phyloP scores from a whole-genome alignment of 2,113 vertebrate species.

The Rhegmatorhina hoffmannsi region DNA sequence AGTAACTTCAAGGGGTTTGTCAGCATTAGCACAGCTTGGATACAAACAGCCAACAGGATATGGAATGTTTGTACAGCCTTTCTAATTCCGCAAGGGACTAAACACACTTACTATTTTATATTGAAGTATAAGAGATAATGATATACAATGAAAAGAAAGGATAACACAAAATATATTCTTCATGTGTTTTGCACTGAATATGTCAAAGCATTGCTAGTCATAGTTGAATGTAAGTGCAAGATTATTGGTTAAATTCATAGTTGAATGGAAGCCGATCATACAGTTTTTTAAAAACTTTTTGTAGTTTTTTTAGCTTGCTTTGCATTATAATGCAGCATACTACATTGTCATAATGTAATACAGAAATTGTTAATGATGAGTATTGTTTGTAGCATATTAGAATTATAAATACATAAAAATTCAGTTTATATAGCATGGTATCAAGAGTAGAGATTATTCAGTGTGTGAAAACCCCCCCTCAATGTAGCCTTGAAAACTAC shows the following conservation, averaged over 20 bases:
- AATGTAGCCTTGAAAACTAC: not conserved
- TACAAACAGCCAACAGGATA: conserved; percentile 4
- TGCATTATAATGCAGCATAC: not conserved
- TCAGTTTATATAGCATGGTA: not conserved
- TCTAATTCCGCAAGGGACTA: not conserved
- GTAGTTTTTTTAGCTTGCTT: not conserved
- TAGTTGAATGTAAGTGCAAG: not conserved
- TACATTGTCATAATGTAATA: not conserved
- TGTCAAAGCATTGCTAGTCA: not conserved
- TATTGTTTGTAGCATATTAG: not conserved
- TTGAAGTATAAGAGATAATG: not conserved
- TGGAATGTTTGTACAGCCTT: conserved; percentile 33
- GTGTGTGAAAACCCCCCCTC: not conserved
- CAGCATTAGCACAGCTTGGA: conserved; percentile 26
- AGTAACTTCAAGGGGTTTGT: conserved; percentile 18
- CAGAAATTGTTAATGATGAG: not conserved
- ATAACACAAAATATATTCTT: not conserved
- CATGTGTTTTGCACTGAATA: not conserved
- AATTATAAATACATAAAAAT: not conserved
- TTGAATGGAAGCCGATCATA: not conserved
- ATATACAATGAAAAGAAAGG: not conserved
- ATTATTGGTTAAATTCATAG: not conserved
- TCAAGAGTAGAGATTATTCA: not conserved
- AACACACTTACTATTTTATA: conserved; percentile 7
- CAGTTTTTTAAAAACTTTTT: not conserved